phyloP scores from a whole-genome alignment of 2,888 invertebrate genomes.

The Clepsis dumicolana region DNA sequence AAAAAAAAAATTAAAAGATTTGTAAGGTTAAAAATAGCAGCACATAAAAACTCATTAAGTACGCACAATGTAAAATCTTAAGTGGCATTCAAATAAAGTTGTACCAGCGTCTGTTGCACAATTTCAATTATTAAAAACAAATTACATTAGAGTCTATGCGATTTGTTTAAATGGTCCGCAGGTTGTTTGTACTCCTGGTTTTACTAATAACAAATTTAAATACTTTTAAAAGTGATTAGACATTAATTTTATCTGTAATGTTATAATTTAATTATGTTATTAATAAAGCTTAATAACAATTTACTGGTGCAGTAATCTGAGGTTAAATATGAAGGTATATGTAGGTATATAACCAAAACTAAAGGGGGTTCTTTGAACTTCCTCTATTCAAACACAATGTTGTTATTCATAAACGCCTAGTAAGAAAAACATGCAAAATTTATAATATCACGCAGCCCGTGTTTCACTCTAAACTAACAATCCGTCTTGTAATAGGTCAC shows the following conservation, averaged over 20 bases:
- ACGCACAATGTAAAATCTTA: background rate
- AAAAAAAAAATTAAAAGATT: too few species aligned
- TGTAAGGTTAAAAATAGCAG: too few species aligned
- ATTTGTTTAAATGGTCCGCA: slow-evolving; percentile 35
- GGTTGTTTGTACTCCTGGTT: slow-evolving; percentile 29
- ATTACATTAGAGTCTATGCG: slow-evolving; percentile 44
- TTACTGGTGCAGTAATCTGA: too few species aligned
- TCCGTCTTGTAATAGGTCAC: background rate
- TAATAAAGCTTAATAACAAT: too few species aligned
- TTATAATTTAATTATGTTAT: too few species aligned
- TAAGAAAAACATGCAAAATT: background rate
- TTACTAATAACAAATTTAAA: slow-evolving; percentile 22
- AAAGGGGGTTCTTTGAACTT: too few species aligned
- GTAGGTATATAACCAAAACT: too few species aligned
- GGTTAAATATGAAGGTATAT: too few species aligned
- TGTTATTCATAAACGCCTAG: too few species aligned
- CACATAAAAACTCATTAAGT: background rate
- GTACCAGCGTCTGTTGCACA: slow-evolving; percentile 44
- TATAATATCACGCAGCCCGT: background rate
- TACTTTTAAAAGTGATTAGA: too few species aligned
- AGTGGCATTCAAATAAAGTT: slow-evolving; percentile 21
- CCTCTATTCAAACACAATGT: too few species aligned
- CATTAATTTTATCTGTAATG: too few species aligned
- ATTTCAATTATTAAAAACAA: slow-evolving; percentile 47
- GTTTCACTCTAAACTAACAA: background rate